Evolutionary conservation across 2,888 invertebrate genomes (phyloP).

Genomic region (Ethmia dodecea): DNA sequence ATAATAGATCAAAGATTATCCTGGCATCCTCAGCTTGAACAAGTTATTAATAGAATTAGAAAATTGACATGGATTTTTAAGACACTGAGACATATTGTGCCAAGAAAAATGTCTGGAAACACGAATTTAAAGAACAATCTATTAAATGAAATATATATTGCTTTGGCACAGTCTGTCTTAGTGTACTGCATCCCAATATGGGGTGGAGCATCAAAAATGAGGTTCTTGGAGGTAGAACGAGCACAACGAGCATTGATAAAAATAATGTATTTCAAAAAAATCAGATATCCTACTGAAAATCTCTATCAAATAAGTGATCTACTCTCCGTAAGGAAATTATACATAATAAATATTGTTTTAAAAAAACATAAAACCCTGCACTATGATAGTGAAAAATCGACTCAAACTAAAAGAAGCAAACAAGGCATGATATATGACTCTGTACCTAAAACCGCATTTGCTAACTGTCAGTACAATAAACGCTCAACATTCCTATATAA

Average conservation of each 20-base stretch:
- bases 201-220: neutral
- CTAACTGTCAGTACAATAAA: too few species aligned
- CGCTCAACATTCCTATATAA: too few species aligned
- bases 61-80: slow-evolving; percentile 14
- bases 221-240: neutral
- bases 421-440: too few species aligned
- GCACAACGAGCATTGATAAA: neutral
- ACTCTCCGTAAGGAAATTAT: too few species aligned
- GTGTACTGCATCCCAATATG: neutral
- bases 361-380: too few species aligned
- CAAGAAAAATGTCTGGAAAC: neutral
- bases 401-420: too few species aligned
- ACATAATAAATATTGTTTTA: too few species aligned
- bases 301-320: too few species aligned
- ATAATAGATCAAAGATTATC: slow-evolving; percentile 8
- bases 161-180: neutral
- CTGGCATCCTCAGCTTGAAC: slow-evolving; percentile 11
- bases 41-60: slow-evolving; percentile 1
- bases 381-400: too few species aligned
- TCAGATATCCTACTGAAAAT: too few species aligned
- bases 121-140: neutral
- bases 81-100: slow-evolving; percentile 8
- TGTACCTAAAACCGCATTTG: too few species aligned
- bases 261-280: too few species aligned
- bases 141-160: neutral